Evolutionary conservation across 2,797 vertebrate species (phyloP).

Genomic region (Dermochelys coriacea): DNA sequence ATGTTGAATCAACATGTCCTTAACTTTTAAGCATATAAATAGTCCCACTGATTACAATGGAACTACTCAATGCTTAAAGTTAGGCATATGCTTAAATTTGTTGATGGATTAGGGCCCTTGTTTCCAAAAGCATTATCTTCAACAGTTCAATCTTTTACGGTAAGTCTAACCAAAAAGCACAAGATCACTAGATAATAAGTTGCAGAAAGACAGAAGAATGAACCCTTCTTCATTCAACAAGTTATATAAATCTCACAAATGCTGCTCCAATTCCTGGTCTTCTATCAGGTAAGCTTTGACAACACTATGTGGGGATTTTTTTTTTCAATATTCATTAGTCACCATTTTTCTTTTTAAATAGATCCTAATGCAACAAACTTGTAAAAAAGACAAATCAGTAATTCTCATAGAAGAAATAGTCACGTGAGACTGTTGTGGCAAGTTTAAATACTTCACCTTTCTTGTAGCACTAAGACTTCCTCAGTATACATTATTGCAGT

Average conservation of each 20-base stretch:
- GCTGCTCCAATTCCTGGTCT: background rate
- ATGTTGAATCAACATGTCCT: background rate
- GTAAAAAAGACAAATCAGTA: background rate
- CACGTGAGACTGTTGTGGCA: background rate
- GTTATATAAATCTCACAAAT: background rate
- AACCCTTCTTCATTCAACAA: background rate
- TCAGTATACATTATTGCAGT: background rate
- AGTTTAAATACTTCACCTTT: background rate
- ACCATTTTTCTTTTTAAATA: background rate
- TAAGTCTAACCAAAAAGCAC: background rate
- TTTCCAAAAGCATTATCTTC: background rate
- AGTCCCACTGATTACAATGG: background rate
- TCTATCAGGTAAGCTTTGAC: background rate
- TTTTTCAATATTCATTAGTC: background rate
- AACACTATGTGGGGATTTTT: background rate
- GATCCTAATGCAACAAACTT: background rate
- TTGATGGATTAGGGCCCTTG: background rate
- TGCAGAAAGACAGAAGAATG: background rate
- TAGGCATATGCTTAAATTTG: background rate
- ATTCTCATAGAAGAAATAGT: background rate
- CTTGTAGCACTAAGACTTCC: background rate
- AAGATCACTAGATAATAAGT: background rate
- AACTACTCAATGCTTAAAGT: background rate
- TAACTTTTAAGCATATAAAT: background rate
- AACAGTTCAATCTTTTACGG: background rate